Base-by-base conservation (phyloP, 2,797 vertebrate species). In the Cuculus canorus region DNA sequence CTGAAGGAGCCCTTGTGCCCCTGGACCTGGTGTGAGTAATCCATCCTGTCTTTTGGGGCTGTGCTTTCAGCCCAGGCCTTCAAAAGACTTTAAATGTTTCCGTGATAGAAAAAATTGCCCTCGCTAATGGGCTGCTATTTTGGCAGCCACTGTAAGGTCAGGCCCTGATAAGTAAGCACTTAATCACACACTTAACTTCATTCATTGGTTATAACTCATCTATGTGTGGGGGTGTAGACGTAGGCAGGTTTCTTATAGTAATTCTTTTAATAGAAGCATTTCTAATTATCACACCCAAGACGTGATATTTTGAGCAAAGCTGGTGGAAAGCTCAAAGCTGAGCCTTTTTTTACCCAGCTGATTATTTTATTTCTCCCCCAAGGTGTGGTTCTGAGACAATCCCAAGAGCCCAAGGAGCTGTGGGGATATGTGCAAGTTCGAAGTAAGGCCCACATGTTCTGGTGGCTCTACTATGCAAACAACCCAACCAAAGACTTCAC, bases 381-480 rank as follows among this genome's bases (percentile, higher is more conserved):
- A 98, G 98, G 97, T 52, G 90, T 87, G 22, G 73, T 72, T 53
- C 24, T 96, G 39, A 63, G 92, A 86, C 69, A 75, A 27, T 23
- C 92, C 4, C 43, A 15, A 25, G 97, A 97, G 21, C 91, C 96
- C 56, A 98, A 97, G 60, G 99, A 99, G 83, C 81, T 82, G 3
- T 99, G 99, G 99, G 97, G 89, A 22, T 99, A 99, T 48, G 98
- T 99, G 90, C 95, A 98, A 4, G 98, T 99, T 53, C 98, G 99
- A 19, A 97, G 97, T 37, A 98, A 99, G 56, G 99, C 99, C 16
- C 98, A 98, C 97, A 99, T 99, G 98, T 99, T 99, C 97, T 99
- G 99, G 99, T 99, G 99, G 99, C 98, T 99, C 11, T 99, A 99
- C 83, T 98, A 98, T 39, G 98, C 98, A 13, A 97, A 98, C 63